Evolutionary conservation across 2,113 vertebrate genomes (phyloP).

Genomic region (Cololabis saira): DNA sequence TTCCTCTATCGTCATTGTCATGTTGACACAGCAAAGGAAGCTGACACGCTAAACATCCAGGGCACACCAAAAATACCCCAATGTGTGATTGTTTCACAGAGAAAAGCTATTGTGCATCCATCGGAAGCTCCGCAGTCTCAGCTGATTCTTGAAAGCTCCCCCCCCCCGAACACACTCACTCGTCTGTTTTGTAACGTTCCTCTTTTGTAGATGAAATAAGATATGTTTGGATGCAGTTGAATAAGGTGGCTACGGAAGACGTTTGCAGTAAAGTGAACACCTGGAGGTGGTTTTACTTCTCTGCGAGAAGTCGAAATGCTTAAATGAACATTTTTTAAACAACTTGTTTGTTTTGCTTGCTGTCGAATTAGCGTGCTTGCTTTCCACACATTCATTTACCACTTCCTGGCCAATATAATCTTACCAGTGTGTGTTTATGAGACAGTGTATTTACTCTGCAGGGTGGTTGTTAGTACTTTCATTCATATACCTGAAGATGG

Average conservation of each 20-base stretch:
- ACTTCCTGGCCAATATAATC: constrained; percentile 9
- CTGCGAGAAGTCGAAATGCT: constrained; percentile 3
- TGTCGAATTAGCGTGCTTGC: constrained; percentile 1
- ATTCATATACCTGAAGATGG: constrained; percentile 32
- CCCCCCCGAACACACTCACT: background rate
- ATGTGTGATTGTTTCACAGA: constrained; percentile 72
- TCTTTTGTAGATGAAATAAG: background rate
- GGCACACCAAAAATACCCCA: constrained; percentile 76
- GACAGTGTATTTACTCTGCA: constrained; percentile 36
- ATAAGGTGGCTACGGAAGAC: no score
- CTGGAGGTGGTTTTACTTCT: background rate
- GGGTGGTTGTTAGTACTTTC: constrained; percentile 28
- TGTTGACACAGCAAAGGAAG: constrained; percentile 63
- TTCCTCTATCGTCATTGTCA: constrained; percentile 71
- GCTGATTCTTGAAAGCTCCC: constrained; percentile 38
- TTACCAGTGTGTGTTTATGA: constrained; percentile 20
- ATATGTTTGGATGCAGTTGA: no score
- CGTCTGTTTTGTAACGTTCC: background rate
- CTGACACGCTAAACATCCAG: constrained; percentile 65
- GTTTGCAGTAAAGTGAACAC: background rate
- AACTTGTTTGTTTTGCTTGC: constrained; percentile 5
- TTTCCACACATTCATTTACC: constrained; percentile 16
- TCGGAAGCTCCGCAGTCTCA: constrained; percentile 68
- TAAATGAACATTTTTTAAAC: constrained; percentile 9
- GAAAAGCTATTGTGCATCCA: constrained; percentile 79